Conservation (phyloP, 2,113 vertebrate species). For the Guaruba guarouba region DNA sequence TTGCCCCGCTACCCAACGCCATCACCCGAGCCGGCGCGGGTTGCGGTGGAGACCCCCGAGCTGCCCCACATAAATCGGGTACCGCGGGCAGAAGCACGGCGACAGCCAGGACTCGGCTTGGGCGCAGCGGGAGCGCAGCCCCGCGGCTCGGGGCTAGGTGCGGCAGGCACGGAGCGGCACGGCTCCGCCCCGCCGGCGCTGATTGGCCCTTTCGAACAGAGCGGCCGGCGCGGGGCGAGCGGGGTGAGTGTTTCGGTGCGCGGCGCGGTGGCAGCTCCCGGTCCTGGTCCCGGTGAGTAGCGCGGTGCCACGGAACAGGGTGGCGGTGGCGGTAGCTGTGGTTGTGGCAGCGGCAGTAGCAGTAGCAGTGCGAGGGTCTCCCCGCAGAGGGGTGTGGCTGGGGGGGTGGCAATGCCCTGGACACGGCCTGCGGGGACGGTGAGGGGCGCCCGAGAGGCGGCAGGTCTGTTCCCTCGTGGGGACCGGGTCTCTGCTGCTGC, state of each 20-base stretch:
- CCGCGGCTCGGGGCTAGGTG: neutral
- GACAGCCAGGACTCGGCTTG: too few relatives aligned
- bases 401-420: neutral
- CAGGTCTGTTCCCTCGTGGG: neutral
- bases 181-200: neutral
- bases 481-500: too few relatives aligned
- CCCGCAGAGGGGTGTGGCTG: neutral
- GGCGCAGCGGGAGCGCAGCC: neutral
- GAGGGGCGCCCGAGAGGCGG: neutral
- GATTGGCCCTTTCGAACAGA: conserved; percentile 76
- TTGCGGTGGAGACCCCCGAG: too few relatives aligned
- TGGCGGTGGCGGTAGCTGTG: too few relatives aligned
- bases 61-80: too few relatives aligned
- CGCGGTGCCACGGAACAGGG: neutral
- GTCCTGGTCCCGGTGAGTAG: neutral
- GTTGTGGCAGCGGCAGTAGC: too few relatives aligned
- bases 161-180: neutral
- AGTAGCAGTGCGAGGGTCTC: neutral
- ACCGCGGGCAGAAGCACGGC: too few relatives aligned
- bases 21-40: too few relatives aligned
- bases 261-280: neutral
- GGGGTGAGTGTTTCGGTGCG: neutral
- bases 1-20: too few relatives aligned
- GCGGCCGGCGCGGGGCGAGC: conserved; percentile 14
- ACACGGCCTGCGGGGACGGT: neutral